Evolutionary conservation across 2,797 vertebrate species (phyloP), one percentile per base, ranked within the genome.

Genomic region (Miichthys miiuy): DNA sequence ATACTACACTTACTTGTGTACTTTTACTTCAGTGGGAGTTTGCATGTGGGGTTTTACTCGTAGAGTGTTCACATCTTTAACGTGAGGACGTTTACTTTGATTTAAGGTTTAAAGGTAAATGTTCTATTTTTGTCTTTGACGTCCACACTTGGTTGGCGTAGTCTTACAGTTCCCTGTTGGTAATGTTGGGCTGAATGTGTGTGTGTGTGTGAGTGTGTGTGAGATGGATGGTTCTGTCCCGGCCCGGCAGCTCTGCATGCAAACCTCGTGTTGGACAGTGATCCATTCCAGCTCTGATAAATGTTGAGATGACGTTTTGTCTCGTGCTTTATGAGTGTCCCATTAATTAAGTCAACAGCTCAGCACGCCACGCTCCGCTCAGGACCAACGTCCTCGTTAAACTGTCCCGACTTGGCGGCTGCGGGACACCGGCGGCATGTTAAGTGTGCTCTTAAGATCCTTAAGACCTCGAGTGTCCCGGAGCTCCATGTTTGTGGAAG

Each of bases 181-280:
- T 30, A 30, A 30, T 8, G 34, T 38, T 9, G 34, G 8, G 1
- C 34, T 38, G 25, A 30, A 89, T 51, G 9, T 87, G 82, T 50
- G 46, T 38, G 0, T 3, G 88, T 90, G 86, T 92, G 90, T 87
- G 89, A 90, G 93, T 91, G 91, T 91, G 51, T 48, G 42, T 27
- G 58, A 20, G 62, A 74, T 58, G 18, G 8, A 68, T 67, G 38
- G 41, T 58, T 11, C 5, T 48, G 21, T 75, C 50, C 3, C 4
- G 4, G 30, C 5, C 57, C 47, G 16, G 41, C 48, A 54, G n/a
- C 42, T 61, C 46, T 44, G 16, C 46, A 25, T 65, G 63, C 48
- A 47, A 38, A 41, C 23, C 25, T 50, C 21, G 11, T 61, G 38
- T 11, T 57, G 8, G 63, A 25, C 41, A 38, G 27, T 34, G 65